Evolutionary conservation across 2,113 vertebrate genomes (phyloP).

Genomic region (Caranx ignobilis): DNA sequence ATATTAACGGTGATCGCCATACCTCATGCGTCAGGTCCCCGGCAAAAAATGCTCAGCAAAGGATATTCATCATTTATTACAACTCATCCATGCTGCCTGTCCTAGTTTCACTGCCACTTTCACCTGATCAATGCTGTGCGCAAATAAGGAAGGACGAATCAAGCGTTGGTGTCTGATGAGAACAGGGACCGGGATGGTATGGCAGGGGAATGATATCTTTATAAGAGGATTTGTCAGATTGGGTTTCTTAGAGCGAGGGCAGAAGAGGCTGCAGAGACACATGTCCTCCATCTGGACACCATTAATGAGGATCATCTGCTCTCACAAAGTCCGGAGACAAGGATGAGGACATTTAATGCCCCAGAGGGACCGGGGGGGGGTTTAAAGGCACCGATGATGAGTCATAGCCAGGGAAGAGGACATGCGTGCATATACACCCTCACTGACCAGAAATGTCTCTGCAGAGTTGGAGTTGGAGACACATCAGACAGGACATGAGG

Average conservation of each 20-base stretch:
- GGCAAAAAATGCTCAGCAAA: conserved; percentile 21
- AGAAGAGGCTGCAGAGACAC: conserved; percentile 55
- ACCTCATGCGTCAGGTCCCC: conserved; percentile 45
- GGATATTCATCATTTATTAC: conserved; percentile 60
- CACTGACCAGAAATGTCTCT: background rate
- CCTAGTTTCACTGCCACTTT: conserved; percentile 37
- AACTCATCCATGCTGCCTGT: conserved; percentile 23
- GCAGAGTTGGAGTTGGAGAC: background rate
- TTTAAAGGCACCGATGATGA: conserved; percentile 52
- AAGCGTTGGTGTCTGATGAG: conserved; percentile 45
- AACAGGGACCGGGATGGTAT: conserved; percentile 14
- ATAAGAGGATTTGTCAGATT: conserved; percentile 77
- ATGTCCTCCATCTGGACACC: conserved; percentile 62
- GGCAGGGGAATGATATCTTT: conserved; percentile 60
- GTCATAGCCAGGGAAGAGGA: conserved; percentile 32
- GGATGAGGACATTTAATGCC: conserved; percentile 70
- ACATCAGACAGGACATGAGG: conserved; percentile 19
- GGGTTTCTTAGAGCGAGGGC: conserved; percentile 58
- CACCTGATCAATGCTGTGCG: conserved; percentile 56
- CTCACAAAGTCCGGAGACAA: conserved; percentile 52
- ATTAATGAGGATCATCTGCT: conserved; percentile 76
- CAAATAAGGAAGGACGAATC: conserved; percentile 52
- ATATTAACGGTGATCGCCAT: conserved; percentile 57
- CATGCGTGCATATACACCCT: background rate
- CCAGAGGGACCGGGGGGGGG: conserved; percentile 44